phyloP scores from a whole-genome alignment of 2,888 invertebrate species.

The Sinelater perroti region DNA sequence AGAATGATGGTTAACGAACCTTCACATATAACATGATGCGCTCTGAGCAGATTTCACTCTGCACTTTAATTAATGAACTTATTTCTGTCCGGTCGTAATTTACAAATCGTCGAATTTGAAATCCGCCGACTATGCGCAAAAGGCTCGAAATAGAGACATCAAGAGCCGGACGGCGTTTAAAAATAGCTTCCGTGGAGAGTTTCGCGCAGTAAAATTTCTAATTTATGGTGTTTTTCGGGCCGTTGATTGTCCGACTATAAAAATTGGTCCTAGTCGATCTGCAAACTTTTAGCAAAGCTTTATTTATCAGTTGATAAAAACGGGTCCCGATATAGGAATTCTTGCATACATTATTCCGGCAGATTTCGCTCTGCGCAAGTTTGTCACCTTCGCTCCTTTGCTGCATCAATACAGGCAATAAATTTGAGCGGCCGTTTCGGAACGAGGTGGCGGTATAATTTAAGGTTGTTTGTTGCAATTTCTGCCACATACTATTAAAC shows the following conservation, averaged over 20 bases:
- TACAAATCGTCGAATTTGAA: no score
- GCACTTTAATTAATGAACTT: conserved; percentile 20
- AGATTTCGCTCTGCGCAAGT: conserved; percentile 17
- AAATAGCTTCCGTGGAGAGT: conserved; percentile 33
- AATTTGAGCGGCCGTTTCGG: conserved; percentile 12
- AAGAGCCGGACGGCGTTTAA: conserved; percentile 21
- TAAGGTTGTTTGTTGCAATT: conserved; percentile 31
- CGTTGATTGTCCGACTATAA: conserved; percentile 25
- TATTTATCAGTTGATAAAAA: conserved; percentile 36
- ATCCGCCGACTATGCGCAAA: no score
- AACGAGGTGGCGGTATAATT: conserved; percentile 29
- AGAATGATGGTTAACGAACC: no score
- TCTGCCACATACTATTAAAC: conserved; percentile 31
- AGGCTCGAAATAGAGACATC: conserved; percentile 27
- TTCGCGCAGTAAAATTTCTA: conserved; percentile 40
- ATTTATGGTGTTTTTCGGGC: conserved; percentile 40
- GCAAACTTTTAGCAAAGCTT: conserved; percentile 29
- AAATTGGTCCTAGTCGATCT: conserved; percentile 33
- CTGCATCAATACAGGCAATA: conserved; percentile 5
- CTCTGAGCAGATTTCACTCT: no score
- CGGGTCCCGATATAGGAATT: conserved; percentile 29
- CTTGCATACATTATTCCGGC: conserved; percentile 26
- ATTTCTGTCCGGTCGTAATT: conserved; percentile 15
- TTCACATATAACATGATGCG: no score
- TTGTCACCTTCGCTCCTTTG: conserved; percentile 24